phyloP scores from a whole-genome alignment of 2,797 vertebrate genomes.

The Anabas testudineus region DNA sequence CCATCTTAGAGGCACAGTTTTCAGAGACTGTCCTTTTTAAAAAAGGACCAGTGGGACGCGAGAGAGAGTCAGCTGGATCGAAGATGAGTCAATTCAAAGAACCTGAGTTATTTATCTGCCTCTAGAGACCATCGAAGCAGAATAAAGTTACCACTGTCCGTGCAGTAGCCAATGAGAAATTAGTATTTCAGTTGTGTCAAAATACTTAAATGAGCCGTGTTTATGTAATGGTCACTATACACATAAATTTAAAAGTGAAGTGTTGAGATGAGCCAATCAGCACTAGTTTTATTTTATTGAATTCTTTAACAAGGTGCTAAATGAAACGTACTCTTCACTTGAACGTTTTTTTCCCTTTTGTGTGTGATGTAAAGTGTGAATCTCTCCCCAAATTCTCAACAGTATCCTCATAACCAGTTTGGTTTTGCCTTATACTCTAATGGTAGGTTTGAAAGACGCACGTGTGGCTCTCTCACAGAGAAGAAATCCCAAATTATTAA shows the following conservation, averaged over 20 bases:
- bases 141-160: slow-evolving; percentile 52
- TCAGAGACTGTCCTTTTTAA: slow-evolving; percentile 19
- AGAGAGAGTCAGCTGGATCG: slow-evolving; percentile 14
- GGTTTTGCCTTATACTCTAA: slow-evolving; percentile 48
- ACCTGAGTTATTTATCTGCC: slow-evolving; percentile 39
- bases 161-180: slow-evolving; percentile 59
- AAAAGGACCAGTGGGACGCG: slow-evolving; percentile 18
- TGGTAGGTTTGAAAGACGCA: slow-evolving; percentile 13
- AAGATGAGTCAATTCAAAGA: slow-evolving; percentile 34
- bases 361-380: slow-evolving; percentile 37
- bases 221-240: slow-evolving; percentile 21
- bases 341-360: slow-evolving; percentile 56
- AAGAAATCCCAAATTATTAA: too few species aligned
- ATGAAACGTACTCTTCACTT: slow-evolving; percentile 63
- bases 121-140: slow-evolving; percentile 52
- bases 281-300: slow-evolving; percentile 62
- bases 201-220: slow-evolving; percentile 41
- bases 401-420: slow-evolving; percentile 34
- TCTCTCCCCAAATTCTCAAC: slow-evolving; percentile 20
- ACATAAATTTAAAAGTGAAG: slow-evolving; percentile 32
- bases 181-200: slow-evolving; percentile 43
- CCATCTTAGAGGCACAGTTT: slow-evolving; percentile 1
- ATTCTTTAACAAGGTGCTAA: slow-evolving; percentile 80
- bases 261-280: slow-evolving; percentile 39
- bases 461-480: too few species aligned